Evolutionary conservation across 2,797 vertebrate species (phyloP).

Genomic region (Cossypha niveicapilla): DNA sequence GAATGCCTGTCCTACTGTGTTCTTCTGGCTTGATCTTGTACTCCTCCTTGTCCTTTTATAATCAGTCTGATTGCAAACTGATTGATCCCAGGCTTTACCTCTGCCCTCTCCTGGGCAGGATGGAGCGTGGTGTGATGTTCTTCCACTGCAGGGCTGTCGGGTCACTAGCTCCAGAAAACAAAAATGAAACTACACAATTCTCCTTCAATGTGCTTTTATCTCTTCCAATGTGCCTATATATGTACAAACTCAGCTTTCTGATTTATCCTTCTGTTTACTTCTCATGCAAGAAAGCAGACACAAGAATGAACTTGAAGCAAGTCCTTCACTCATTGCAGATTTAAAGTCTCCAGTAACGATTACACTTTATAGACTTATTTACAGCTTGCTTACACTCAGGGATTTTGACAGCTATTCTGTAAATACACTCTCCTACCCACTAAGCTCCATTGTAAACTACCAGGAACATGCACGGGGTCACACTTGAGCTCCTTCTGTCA

Average conservation of each 20-base stretch:
- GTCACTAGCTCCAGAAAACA: not conserved
- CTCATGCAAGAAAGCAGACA: not conserved
- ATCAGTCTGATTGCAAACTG: constrained; percentile 60
- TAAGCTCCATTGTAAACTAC: constrained; percentile 48
- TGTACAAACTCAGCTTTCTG: not conserved
- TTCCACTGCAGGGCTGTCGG: not conserved
- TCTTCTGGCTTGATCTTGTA: constrained; percentile 21
- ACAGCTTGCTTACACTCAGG: constrained; percentile 45
- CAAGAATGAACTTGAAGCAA: constrained; percentile 26
- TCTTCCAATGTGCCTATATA: not conserved
- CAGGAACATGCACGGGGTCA: constrained; percentile 20
- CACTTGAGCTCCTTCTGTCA: constrained; percentile 7
- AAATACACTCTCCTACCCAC: constrained; percentile 32
- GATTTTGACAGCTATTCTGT: constrained; percentile 48
- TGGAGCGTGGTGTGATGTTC: not conserved
- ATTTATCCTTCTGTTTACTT: constrained; percentile 28
- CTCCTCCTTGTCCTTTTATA: constrained; percentile 26
- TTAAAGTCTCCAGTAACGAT: constrained; percentile 32
- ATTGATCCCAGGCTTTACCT: constrained; percentile 59
- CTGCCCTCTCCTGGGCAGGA: not conserved
- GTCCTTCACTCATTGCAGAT: constrained; percentile 26
- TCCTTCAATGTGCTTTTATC: not conserved
- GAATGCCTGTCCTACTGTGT: not conserved
- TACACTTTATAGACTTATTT: constrained; percentile 31
- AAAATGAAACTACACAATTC: not conserved